Percentiles rank a stretch among this genome's conserved stretches.
Evolutionary conservation across 35 echinoderm and acorn worm species (phyloP).

Genomic region (Hemicentrotus pulcherrimus): DNA sequence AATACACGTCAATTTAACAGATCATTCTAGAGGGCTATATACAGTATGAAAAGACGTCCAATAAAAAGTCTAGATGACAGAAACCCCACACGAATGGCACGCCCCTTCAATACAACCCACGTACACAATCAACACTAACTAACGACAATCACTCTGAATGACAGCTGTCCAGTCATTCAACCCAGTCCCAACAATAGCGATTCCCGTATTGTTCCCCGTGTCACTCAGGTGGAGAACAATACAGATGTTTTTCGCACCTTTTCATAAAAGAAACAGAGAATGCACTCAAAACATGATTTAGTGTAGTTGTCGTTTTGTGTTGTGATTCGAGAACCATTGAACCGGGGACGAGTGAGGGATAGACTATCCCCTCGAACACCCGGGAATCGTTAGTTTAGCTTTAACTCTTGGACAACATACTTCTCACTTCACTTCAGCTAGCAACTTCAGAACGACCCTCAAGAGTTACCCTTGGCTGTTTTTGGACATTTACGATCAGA

Average conservation of each 20-base stretch:
- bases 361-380: background rate
- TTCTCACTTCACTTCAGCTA: background rate
- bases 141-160: constrained; percentile 9
- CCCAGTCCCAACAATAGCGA: background rate
- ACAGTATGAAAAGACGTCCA: background rate
- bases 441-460: background rate
- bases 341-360: background rate
- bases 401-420: background rate
- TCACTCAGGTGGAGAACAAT: background rate
- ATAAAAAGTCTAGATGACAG: background rate
- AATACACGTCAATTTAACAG: background rate
- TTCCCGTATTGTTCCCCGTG: background rate
- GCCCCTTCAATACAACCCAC: constrained; percentile 1
- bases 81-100: background rate
- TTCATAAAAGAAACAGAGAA: background rate
- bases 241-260: constrained; percentile 41
- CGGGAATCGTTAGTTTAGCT: background rate
- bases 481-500: background rate
- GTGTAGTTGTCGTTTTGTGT: background rate
- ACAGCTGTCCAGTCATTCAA: constrained; percentile 2
- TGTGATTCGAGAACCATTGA: background rate
- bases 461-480: background rate
- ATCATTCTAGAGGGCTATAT: background rate
- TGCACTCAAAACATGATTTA: constrained; percentile 18
- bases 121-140: constrained; percentile 21